Base-by-base conservation (phyloP, 2,113 vertebrate species). In the Phrynosoma blainvillii region DNA sequence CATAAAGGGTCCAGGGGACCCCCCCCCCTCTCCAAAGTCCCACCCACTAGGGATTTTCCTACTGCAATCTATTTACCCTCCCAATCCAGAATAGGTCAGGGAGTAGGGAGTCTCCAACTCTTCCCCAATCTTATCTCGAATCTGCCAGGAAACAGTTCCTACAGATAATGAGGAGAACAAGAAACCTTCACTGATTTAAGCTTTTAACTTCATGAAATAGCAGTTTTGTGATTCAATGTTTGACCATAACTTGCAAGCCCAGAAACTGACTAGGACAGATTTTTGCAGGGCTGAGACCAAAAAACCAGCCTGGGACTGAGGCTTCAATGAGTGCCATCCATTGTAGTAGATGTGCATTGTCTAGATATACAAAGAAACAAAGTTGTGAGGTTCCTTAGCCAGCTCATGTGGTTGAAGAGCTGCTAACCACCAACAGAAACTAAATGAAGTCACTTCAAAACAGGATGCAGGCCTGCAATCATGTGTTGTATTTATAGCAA, bases 391-490 rank as follows among this genome's bases (percentile, higher is more conserved):
- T 62, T 87, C 92, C 88, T 88, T 70, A 59, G 18, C 36, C 70
- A 94, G 84, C 82, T 76, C 14, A 30, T 65, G 81, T 40, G 90
- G 90, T 93, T 89, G 68, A 88, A 92, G 86, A 90, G 42, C 88
- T 88, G 86, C 94, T 96, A 96, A 97, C 95, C 96, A 85, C 94
- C 84, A 96, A 94, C 81, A 89, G 94, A 92, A 93, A 79, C 70
- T 77, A 59, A 87, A 96, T 96, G 96, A 97, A 91, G 87, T 96
- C 96, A 96, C 87, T 94, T 94, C 96, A 95, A 97, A 95, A 96
- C 97, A 97, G 96, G 97, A 98, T 96, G 92, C 70, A 92, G 92
- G 87, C 83, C 92, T 91, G 84, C 90, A 95, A 93, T 90, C 91
- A 91, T 89, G 94, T 8, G 3, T 86, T 95, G 91, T 96, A 97